A percentile compares a stretch with the other conserved stretches of the same genome.
phyloP scores from a whole-genome alignment of 64 coral and sea anemone species.

The Trachythela sp. region DNA sequence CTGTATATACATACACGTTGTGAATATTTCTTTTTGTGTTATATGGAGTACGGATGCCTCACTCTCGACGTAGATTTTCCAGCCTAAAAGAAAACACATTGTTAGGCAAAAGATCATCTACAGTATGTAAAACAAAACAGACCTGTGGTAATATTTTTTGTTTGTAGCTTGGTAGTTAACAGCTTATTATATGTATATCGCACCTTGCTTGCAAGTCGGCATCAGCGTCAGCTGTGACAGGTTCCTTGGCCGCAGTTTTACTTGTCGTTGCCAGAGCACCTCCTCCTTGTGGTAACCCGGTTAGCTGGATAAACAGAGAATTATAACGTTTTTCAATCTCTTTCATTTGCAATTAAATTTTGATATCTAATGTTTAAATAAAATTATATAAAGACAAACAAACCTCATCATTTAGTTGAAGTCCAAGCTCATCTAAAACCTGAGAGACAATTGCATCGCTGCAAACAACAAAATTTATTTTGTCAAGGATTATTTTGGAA shows the following conservation, averaged over 20 bases:
- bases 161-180: no score
- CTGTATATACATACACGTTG: not conserved
- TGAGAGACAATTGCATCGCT: conserved; percentile 90
- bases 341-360: no score
- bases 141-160: no score
- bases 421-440: conserved; percentile 92
- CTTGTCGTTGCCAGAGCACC: conserved; percentile 44
- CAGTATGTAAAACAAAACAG: no score
- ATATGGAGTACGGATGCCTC: not conserved
- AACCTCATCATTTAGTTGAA: conserved; percentile 80
- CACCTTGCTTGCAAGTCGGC: conserved; percentile 91
- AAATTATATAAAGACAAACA: not conserved
- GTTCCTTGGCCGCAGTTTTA: conserved; percentile 56
- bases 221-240: conserved; percentile 75
- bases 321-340: no score
- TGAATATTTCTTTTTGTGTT: not conserved
- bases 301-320: not conserved
- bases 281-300: conserved; percentile 15
- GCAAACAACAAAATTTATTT: not conserved
- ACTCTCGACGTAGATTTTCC: conserved; percentile 49
- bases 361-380: no score
- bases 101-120: no score
- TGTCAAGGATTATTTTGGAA: no score
- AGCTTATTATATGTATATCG: not conserved
- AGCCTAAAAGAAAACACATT: conserved; percentile 15